Evolutionary conservation across 2,888 invertebrate genomes (phyloP).

Genomic region (Drosophila flavopinicola): DNA sequence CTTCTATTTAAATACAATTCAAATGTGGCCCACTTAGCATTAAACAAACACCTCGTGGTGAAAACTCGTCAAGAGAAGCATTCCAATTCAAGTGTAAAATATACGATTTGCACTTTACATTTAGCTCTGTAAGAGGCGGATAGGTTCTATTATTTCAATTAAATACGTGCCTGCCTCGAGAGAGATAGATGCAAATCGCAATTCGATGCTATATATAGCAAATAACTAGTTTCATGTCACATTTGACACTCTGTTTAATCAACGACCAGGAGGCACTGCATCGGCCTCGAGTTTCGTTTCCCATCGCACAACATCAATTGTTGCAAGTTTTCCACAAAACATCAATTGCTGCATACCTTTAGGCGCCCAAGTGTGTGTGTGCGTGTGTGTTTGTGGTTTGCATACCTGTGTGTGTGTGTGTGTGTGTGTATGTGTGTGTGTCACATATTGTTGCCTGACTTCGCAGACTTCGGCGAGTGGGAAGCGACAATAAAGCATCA

Average conservation of each 20-base stretch:
- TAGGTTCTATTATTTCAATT: slow-evolving; percentile 49
- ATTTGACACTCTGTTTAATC: slow-evolving; percentile 31
- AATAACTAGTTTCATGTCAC: slow-evolving; percentile 30
- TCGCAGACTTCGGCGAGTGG: slow-evolving; percentile 17
- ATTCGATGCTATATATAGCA: slow-evolving; percentile 26
- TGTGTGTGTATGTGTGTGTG: slow-evolving; percentile 7
- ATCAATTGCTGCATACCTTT: slow-evolving; percentile 31
- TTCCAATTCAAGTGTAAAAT: no score
- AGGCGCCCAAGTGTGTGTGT: slow-evolving; percentile 5
- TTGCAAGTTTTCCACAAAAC: slow-evolving; percentile 10
- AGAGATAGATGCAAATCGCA: slow-evolving; percentile 24
- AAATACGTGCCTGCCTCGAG: slow-evolving; percentile 58
- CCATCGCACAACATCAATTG: slow-evolving; percentile 22
- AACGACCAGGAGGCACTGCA: background rate
- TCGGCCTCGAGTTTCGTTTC: background rate
- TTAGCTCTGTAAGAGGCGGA: no score
- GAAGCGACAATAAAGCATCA: slow-evolving; percentile 36
- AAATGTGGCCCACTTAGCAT: no score
- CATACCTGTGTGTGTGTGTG: background rate
- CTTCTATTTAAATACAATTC: no score
- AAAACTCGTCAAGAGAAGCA: no score
- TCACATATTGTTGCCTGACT: slow-evolving; percentile 18
- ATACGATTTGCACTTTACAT: no score
- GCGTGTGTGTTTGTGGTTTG: background rate
- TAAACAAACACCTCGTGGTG: no score